Conservation (phyloP, 2,888 invertebrate genomes). For the Gandaritis pyraliata region DNA sequence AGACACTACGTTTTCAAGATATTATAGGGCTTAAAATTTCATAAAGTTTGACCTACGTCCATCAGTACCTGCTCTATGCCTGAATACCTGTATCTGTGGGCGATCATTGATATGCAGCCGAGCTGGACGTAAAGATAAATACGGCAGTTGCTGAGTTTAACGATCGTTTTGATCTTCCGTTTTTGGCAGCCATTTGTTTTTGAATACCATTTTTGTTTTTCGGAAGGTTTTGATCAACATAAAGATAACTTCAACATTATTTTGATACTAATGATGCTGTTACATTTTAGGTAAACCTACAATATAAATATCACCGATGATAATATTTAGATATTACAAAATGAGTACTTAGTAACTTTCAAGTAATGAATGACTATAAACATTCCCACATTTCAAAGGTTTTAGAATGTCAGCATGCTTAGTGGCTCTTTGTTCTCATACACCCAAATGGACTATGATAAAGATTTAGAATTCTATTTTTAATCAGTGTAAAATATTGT, state of each 20-base stretch:
- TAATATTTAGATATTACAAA: no score
- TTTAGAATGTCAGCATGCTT: no score
- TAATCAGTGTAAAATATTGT: background rate
- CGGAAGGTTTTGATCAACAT: constrained; percentile 18
- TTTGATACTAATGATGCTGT: background rate
- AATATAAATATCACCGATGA: no score
- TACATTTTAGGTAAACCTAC: background rate
- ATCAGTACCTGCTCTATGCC: constrained; percentile 10
- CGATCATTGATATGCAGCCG: constrained; percentile 38
- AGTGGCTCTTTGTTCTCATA: no score
- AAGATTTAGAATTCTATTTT: background rate
- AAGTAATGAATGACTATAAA: no score
- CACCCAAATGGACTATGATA: no score
- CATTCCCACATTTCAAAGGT: no score
- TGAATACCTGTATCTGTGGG: constrained; percentile 23
- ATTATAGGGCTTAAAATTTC: no score
- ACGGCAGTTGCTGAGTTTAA: constrained; percentile 34
- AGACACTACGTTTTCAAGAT: no score
- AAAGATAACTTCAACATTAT: constrained; percentile 26
- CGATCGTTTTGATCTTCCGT: constrained; percentile 33
- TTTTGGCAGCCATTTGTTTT: constrained; percentile 20
- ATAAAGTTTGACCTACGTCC: no score
- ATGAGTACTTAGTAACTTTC: no score
- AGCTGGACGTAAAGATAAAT: constrained; percentile 35
- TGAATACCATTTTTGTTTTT: constrained; percentile 24